Base-by-base conservation (phyloP, 2,888 invertebrate species). In the Allolobophora icterica region DNA sequence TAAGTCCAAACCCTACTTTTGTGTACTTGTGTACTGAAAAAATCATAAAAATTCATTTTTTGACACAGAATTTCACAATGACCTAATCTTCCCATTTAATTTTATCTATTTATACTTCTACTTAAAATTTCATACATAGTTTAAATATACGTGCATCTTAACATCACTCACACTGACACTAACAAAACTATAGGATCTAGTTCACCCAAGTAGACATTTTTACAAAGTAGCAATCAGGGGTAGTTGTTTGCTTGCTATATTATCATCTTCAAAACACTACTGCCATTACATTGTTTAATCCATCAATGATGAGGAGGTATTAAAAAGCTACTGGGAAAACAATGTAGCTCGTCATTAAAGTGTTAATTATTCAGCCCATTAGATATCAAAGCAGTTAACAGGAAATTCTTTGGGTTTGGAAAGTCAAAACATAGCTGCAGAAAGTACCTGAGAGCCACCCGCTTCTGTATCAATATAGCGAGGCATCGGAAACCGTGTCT, bases 401-500 rank as follows among this genome's bases (percentile, higher is more conserved):
- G 71, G 71, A 71, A 71, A 71, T 71, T n/a, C 30, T 1, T 71
- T n/a, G 30, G 30, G 13, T n/a, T n/a, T 11, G 30, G n/a, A 71
- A 71, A 71, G 0, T 6, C 71, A 71, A 71, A 71, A n/a, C 71
- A 71, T n/a, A 30, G 8, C 71, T 71, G 8, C 0, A 71, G 30
- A 71, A 71, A 71, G 45, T 93, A 96, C 96, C 96, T 99, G 99
- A 1, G 99, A 99, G 24, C 99, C 99, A n/a, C 99, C 99, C 94
- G 99, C 98, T 95, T 99, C 99, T 0, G 99, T 99, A 95, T 99
- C 99, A 93, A 99, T 99, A 95, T 99, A 99, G 91, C 99, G 96
- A 21, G 99, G 99, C 96, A 99, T 99, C 2, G 99, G 99, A 96
- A 99, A 99, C 92, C 99, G 96, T 45, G 97, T 98, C 95, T 97